phyloP scores from a whole-genome alignment of 1,140 invertebrate genomes.

The Heterodera schachtii region DNA sequence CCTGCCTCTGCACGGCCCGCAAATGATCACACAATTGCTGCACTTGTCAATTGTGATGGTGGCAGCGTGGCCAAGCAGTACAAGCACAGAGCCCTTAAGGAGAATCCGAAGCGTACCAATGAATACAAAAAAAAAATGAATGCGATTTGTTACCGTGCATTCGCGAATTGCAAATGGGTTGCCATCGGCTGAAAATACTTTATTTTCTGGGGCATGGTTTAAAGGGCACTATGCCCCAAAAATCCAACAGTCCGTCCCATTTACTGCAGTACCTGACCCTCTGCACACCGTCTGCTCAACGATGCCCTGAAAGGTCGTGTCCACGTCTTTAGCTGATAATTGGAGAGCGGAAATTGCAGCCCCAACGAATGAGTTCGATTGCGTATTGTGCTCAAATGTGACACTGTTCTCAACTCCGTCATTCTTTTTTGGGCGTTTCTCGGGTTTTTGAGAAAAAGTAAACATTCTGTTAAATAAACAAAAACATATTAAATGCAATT shows the following conservation, averaged over 20 bases:
- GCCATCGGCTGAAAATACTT: conserved; percentile 6
- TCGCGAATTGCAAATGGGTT: conserved; percentile 14
- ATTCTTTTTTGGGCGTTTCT: neutral
- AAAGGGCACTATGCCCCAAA: no score
- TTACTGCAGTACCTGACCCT: neutral
- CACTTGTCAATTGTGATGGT: conserved; percentile 25
- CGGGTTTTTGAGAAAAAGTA: neutral
- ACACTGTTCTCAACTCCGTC: no score
- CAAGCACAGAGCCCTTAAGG: conserved; percentile 16
- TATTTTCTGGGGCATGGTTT: neutral
- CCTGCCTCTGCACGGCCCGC: conserved; percentile 25
- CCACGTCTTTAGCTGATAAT: neutral
- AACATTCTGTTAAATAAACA: neutral
- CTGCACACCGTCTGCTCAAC: neutral
- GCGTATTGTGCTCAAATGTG: neutral
- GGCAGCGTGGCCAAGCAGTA: conserved; percentile 12
- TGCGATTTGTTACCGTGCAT: conserved; percentile 1
- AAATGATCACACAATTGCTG: conserved; percentile 22
- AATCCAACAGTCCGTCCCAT: neutral
- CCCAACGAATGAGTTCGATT: neutral
- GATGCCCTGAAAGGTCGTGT: neutral
- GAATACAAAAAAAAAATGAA: neutral
- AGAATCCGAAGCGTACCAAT: neutral
- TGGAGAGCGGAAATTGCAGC: neutral
- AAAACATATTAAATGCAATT: neutral